Percentiles rank a stretch among this genome's conserved stretches.
These are phyloP conservation scores for Heliconius ethilla DNA, from an alignment of 2,888 invertebrate species.

Conservation along the genomic window DNA sequence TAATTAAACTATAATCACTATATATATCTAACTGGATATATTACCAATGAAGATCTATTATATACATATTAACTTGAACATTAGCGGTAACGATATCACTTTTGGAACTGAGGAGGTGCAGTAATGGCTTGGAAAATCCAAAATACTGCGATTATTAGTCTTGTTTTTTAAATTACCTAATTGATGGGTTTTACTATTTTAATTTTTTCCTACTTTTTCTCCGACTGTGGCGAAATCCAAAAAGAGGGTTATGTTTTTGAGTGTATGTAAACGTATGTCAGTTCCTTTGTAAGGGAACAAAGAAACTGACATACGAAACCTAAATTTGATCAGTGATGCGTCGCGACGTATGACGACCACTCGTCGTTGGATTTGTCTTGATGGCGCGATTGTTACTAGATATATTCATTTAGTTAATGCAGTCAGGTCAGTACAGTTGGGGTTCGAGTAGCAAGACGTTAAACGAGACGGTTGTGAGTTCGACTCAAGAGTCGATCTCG, in stretches of 20 bases:
- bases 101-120: background rate
- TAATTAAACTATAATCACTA: background rate
- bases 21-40: background rate
- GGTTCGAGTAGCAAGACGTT: no score
- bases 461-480: no score
- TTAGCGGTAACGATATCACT: slow-evolving; percentile 5
- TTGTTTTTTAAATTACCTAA: background rate
- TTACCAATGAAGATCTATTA: slow-evolving; percentile 6
- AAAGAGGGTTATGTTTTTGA: no score
- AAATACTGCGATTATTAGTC: background rate
- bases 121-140: slow-evolving; percentile 7
- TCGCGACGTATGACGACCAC: no score
- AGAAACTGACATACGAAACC: no score
- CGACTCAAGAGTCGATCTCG: no score
- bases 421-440: no score
- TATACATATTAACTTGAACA: slow-evolving; percentile 10
- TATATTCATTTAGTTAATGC: no score
- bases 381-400: no score
- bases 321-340: no score
- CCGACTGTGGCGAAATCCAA: no score
- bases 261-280: background rate
- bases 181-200: background rate
- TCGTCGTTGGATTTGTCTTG: no score
- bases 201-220: background rate
- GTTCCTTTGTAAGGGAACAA: background rate